Evolutionary conservation across 2,888 invertebrate genomes (phyloP).

Genomic region (Dynastes grantii): DNA sequence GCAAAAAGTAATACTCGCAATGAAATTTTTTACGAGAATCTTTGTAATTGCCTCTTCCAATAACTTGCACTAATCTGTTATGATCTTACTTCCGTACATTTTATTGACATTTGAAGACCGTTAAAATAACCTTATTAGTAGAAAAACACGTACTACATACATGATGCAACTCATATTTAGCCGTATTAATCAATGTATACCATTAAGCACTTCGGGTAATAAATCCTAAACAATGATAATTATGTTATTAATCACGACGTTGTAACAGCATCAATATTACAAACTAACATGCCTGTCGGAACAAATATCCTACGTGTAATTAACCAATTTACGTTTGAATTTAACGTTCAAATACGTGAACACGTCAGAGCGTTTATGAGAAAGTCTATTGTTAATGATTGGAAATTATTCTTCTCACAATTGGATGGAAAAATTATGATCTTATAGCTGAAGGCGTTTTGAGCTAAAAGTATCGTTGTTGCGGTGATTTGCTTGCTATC

Average conservation of each 20-base stretch:
- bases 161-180: conserved; percentile 10
- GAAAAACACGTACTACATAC: neutral
- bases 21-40: neutral
- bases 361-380: conserved; percentile 15
- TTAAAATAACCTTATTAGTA: neutral
- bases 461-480: too few relatives aligned
- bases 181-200: conserved; percentile 22
- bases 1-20: too few relatives aligned
- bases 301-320: conserved; percentile 32
- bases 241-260: conserved; percentile 42
- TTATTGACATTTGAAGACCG: neutral
- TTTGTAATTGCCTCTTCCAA: neutral
- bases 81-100: too few relatives aligned
- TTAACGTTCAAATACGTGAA: conserved; percentile 21
- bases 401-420: neutral
- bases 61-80: neutral
- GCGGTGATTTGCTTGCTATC: too few relatives aligned
- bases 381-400: conserved; percentile 14
- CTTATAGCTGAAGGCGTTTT: too few relatives aligned
- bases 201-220: conserved; percentile 36
- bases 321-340: conserved; percentile 30
- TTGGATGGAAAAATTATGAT: neutral
- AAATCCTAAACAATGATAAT: conserved; percentile 43
- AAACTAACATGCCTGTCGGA: conserved; percentile 17
- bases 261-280: conserved; percentile 28